Evolutionary conservation across 2,113 vertebrate genomes (phyloP).

Genomic region (Varanus salvator): DNA sequence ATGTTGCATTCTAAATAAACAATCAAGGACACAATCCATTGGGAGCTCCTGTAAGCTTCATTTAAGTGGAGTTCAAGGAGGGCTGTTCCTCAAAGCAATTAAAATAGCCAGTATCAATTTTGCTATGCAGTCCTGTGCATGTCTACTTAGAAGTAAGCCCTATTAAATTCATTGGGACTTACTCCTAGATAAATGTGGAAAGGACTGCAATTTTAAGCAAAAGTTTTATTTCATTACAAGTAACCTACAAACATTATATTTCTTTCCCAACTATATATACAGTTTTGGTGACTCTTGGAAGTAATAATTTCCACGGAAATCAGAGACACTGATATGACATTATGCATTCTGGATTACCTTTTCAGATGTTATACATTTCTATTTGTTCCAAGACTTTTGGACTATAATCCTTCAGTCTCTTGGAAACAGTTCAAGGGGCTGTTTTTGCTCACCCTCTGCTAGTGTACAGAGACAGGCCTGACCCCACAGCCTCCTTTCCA

Average conservation of each 20-base stretch:
- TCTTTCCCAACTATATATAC: background rate
- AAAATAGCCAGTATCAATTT: background rate
- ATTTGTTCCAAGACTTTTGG: background rate
- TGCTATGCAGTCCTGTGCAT: background rate
- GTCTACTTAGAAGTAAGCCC: background rate
- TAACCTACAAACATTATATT: background rate
- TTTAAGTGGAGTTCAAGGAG: background rate
- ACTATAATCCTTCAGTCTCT: too few species aligned
- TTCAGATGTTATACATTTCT: background rate
- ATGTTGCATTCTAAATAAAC: conserved; percentile 52
- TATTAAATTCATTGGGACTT: background rate
- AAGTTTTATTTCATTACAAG: background rate
- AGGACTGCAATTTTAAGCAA: background rate
- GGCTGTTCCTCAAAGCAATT: background rate
- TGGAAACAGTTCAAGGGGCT: background rate
- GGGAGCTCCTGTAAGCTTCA: background rate
- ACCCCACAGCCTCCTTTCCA: background rate
- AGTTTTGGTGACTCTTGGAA: background rate
- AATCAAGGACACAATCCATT: conserved; percentile 25
- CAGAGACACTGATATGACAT: background rate
- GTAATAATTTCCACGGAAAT: background rate
- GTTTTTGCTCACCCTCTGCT: background rate
- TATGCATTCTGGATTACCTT: background rate
- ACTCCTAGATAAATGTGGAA: background rate
- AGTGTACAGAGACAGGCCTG: background rate